Evolutionary conservation across 2,888 invertebrate genomes (phyloP), one percentile per base, ranked within the genome.

Genomic region (Matsumyia berberina): DNA sequence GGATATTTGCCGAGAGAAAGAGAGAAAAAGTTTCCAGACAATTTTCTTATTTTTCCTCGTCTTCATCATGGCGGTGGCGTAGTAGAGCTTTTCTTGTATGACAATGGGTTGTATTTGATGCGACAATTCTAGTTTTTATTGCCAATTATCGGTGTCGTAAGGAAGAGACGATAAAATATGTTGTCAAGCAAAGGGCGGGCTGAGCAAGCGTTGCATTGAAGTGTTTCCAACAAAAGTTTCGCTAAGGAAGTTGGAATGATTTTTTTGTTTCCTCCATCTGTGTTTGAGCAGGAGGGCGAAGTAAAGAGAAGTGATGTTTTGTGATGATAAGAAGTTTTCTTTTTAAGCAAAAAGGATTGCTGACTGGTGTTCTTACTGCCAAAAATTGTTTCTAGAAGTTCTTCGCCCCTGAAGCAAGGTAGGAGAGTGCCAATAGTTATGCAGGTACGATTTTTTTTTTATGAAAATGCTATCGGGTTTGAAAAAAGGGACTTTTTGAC

Each of bases 21-120:
- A n/a, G n/a, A 53, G 49, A 66, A 79, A 72, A 79, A 79, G 49
- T 79, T 73, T 79, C 66, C 79, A 79, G 79, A 79, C 79, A 73
- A 79, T 66, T 73, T 79, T 78, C 70, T 74, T 60, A n/a, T 19
- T 62, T 37, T 60, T 29, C 17, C 8, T 49, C 19, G 60, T 42
- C 39, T 31, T 58, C 29, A 35, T 35, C 44, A 35, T 37, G 35
- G 37, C 31, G 17, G 37, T 31, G 64, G 15, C 51, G 51, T 19
- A 17, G n/a, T n/a, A n/a, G n/a, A n/a, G 24, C 62, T 55, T 9
- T 29, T 46, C 35, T 42, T 15, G 12, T 49, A 49, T 62, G 60
- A 69, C 69, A 69, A 70, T 78, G 70, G 78, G 37, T 69, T 62
- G 62, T 70, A 60, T 69, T 70, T 70, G 72, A 66, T 79, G 72